phyloP scores from a whole-genome alignment of 2,797 vertebrate species.

The Sibirionetta formosa region DNA sequence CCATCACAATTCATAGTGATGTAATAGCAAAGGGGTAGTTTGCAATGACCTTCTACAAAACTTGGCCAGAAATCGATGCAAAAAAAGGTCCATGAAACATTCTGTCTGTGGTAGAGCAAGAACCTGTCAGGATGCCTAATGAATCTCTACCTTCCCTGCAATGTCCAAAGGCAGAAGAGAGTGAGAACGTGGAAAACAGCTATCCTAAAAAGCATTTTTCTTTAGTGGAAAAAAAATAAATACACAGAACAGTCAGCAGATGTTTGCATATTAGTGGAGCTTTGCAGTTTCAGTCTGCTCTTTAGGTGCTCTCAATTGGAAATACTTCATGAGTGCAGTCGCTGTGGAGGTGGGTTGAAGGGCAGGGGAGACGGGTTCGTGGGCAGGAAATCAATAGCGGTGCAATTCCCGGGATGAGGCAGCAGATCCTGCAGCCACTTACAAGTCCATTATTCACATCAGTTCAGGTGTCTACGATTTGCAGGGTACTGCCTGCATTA shows the following conservation, averaged over 20 bases:
- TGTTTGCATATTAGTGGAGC: not conserved
- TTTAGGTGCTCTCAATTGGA: not conserved
- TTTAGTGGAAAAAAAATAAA: not conserved
- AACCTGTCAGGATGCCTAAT: constrained; percentile 1
- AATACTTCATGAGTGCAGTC: not conserved
- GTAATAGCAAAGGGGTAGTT: not conserved
- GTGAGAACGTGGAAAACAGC: not conserved
- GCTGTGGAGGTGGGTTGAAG: not conserved
- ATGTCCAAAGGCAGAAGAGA: not conserved
- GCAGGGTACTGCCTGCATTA: not conserved
- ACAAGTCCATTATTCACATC: constrained; percentile 5
- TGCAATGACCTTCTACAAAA: constrained; percentile 35
- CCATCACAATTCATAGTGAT: not conserved
- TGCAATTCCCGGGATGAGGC: constrained; percentile 37
- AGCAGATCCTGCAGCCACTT: constrained; percentile 27
- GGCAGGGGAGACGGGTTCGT: not conserved
- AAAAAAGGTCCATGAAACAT: not conserved
- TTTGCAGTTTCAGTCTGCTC: not conserved
- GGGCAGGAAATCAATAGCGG: constrained; percentile 57
- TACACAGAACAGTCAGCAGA: not conserved
- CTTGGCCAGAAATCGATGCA: not conserved
- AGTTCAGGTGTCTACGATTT: not conserved
- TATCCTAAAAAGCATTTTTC: not conserved
- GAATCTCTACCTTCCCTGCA: not conserved
- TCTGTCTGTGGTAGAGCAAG: not conserved